Base-by-base conservation (phyloP, 2,113 vertebrate genomes). In the Nycticryphes semicollaris region DNA sequence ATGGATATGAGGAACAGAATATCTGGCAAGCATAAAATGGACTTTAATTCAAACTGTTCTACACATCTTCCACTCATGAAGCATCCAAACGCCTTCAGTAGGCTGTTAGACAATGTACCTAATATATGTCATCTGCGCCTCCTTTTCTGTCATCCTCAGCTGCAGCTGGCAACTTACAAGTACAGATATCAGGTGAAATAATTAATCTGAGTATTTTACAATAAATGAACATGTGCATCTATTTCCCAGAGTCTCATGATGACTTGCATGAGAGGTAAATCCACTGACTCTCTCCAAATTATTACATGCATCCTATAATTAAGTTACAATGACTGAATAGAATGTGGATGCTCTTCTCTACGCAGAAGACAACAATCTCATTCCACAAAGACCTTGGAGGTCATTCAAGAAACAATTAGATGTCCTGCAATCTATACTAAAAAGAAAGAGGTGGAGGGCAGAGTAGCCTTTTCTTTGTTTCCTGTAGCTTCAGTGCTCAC, bases 231-330 rank as follows among this genome's bases (percentile, higher is more conserved):
- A 95, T 97, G 96, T 97, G 95, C 96, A 96, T 98, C 97, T 96
- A 97, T 98, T 98, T 98, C 96, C 95, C 92, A 96, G 96, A 97
- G 96, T 97, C 96, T 97, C 76, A 74, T 95, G 96, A 96, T 98
- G 97, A 96, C 90, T 98, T 98, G 93, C 93, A 91, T 93, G 91
- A 96, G 93, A 98, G 89, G 91, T 96, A 98, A 98, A 98, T 97
- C 98, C 98, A 97, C 93, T 97, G 97, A 97, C 97, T 98, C 95
- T 96, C 96, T 98, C 96, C 97, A 98, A 98, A 98, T 98, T 98
- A 98, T 98, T 98, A 97, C 97, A 98, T 97, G 98, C 96, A 98
- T 97, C 94, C 93, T 97, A 97, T 98, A 98, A 98, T 98, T 98
- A 98, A 97, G 97, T 98, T 98, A 98, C 97, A 98, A 97, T 96